Percentiles rank a stretch among this genome's conserved stretches.
Evolutionary conservation across 1,140 invertebrate genomes (phyloP).

Genomic region (Drosophila kikkawai): DNA sequence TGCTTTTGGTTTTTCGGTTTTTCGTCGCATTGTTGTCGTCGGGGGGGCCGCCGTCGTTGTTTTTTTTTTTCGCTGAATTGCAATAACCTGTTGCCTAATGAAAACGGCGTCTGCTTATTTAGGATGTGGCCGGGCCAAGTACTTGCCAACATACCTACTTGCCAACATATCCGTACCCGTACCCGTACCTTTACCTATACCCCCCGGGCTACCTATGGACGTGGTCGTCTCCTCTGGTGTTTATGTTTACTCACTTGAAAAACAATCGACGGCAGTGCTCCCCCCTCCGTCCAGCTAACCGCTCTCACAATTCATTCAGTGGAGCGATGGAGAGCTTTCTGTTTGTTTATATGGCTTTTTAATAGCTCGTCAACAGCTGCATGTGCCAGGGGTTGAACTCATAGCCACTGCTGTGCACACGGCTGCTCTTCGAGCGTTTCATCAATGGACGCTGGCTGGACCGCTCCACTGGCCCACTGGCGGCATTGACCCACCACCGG

Average conservation of each 20-base stretch:
- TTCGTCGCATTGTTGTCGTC: slow-evolving; percentile 64
- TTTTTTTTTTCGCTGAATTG: slow-evolving; percentile 76
- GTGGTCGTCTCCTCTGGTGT: slow-evolving; percentile 30
- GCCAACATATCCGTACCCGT: slow-evolving; percentile 19
- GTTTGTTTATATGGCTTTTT: slow-evolving; percentile 80
- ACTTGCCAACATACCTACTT: slow-evolving; percentile 28
- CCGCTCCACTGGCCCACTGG: slow-evolving; percentile 44
- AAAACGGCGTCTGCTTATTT: slow-evolving; percentile 72
- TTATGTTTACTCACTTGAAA: slow-evolving; percentile 65
- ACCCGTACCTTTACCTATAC: slow-evolving; percentile 3
- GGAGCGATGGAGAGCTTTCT: slow-evolving; percentile 40
- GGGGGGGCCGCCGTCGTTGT: slow-evolving; percentile 31
- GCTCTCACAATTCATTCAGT: slow-evolving; percentile 48
- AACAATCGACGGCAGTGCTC: slow-evolving; percentile 55
- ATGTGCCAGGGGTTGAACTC: slow-evolving; percentile 60
- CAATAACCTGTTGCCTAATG: slow-evolving; percentile 82
- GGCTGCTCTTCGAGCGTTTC: slow-evolving; percentile 46
- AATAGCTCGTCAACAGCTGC: slow-evolving; percentile 70
- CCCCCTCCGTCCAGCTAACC: slow-evolving; percentile 5
- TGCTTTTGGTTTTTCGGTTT: slow-evolving; percentile 37
- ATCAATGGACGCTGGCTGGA: slow-evolving; percentile 49
- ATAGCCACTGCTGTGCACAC: slow-evolving; percentile 47
- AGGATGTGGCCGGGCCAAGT: slow-evolving; percentile 68
- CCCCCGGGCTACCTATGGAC: slow-evolving; percentile 16
- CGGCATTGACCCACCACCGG: slow-evolving; percentile 46